Evolutionary conservation across 2,113 vertebrate genomes (phyloP).

Genomic region (Columba livia): DNA sequence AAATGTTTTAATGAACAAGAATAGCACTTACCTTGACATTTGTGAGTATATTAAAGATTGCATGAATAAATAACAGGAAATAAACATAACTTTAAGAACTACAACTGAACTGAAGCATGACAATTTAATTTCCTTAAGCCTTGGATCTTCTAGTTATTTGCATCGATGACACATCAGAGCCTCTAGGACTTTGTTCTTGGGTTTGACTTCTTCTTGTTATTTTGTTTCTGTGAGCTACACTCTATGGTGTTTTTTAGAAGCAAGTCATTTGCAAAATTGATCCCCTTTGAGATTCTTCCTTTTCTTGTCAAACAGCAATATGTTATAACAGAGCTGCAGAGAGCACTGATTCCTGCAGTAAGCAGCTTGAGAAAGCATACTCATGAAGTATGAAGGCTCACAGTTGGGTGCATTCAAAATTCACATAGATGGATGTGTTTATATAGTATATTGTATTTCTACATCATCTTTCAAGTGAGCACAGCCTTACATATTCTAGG

Average conservation of each 20-base stretch:
- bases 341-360: background rate
- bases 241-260: background rate
- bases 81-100: conserved; percentile 57
- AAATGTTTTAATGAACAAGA: conserved; percentile 64
- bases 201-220: background rate
- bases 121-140: conserved; percentile 56
- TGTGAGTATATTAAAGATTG: conserved; percentile 8
- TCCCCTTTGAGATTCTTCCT: background rate
- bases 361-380: background rate
- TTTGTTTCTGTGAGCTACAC: background rate
- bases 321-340: background rate
- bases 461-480: background rate
- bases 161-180: background rate
- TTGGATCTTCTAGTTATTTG: conserved; percentile 37
- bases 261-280: background rate
- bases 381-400: background rate
- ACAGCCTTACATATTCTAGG: background rate
- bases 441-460: background rate
- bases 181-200: background rate
- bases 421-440: background rate
- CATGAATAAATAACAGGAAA: conserved; percentile 50
- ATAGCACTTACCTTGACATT: conserved; percentile 65
- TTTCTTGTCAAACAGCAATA: background rate
- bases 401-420: background rate
- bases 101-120: conserved; percentile 41